Conservation (phyloP, 1,140 invertebrate genomes). For the Chionoecetes opilio region DNA sequence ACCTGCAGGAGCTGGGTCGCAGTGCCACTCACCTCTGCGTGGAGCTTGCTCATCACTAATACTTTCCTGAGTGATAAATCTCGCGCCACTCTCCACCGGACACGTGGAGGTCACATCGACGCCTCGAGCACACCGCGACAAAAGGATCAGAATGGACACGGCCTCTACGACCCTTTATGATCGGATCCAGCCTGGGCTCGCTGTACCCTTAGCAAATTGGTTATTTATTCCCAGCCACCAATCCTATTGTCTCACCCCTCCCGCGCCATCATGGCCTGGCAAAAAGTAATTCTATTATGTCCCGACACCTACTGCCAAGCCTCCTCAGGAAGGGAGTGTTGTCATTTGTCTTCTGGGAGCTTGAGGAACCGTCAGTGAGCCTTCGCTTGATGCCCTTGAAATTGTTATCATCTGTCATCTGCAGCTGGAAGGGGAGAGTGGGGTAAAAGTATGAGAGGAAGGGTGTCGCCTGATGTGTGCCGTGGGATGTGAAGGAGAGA, state of each 20-base stretch:
- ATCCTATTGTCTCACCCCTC: constrained; percentile 67
- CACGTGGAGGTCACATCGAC: neutral
- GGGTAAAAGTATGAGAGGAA: neutral
- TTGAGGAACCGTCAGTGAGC: neutral
- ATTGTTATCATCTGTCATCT: neutral
- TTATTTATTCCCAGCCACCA: constrained; percentile 73
- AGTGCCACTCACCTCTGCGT: neutral
- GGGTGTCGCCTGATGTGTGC: neutral
- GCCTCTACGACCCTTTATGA: neutral
- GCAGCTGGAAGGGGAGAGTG: neutral
- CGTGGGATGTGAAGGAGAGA: neutral
- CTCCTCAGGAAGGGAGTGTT: constrained; percentile 63
- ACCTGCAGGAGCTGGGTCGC: neutral
- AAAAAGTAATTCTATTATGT: constrained; percentile 73
- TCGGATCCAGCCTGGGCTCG: constrained; percentile 4
- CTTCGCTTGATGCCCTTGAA: constrained; percentile 2
- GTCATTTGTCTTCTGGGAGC: constrained; percentile 61
- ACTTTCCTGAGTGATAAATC: constrained; percentile 37
- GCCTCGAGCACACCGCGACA: neutral
- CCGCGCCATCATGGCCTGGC: constrained; percentile 57
- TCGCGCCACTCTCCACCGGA: neutral
- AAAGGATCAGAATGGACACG: neutral
- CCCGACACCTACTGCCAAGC: constrained; percentile 50
- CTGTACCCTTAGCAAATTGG: constrained; percentile 74
- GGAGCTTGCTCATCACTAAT: neutral